These are phyloP conservation scores for Talpa occidentalis DNA, from an alignment of 2,113 vertebrate genomes.

Conservation along the genomic window DNA sequence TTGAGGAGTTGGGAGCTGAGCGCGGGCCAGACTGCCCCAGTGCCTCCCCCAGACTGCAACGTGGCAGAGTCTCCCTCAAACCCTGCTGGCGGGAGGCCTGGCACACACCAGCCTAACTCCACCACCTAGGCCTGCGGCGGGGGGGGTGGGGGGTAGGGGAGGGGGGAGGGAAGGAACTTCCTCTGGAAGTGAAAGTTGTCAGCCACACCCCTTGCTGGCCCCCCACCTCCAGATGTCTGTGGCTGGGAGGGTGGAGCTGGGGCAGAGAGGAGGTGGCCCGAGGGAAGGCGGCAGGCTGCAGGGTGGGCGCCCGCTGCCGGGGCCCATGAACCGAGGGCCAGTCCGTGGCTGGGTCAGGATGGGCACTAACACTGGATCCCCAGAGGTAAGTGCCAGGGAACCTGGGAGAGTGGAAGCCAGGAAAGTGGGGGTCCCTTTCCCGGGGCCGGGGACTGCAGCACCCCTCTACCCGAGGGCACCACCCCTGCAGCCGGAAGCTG, in stretches of 20 bases:
- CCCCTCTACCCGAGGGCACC: neutral
- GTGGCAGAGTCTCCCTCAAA: no score
- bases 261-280: constrained; percentile 8
- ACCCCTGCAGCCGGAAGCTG: neutral
- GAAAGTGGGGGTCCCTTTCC: fast-evolving
- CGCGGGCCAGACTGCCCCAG: no score
- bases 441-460: neutral
- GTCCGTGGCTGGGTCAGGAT: neutral
- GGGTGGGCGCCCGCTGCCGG: fast-evolving
- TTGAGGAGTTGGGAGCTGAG: no score
- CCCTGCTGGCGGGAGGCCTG: no score
- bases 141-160: no score
- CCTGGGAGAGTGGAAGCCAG: neutral
- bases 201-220: neutral
- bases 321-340: fast-evolving
- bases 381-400: constrained; percentile 23
- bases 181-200: neutral
- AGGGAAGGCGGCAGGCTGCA: neutral
- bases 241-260: neutral
- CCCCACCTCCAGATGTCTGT: neutral
- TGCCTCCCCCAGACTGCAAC: no score
- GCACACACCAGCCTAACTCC: fast-evolving
- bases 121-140: neutral
- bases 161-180: neutral
- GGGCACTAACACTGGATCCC: neutral